Conservation (phyloP, 2,888 invertebrate genomes). For the Euzetes globulus region DNA sequence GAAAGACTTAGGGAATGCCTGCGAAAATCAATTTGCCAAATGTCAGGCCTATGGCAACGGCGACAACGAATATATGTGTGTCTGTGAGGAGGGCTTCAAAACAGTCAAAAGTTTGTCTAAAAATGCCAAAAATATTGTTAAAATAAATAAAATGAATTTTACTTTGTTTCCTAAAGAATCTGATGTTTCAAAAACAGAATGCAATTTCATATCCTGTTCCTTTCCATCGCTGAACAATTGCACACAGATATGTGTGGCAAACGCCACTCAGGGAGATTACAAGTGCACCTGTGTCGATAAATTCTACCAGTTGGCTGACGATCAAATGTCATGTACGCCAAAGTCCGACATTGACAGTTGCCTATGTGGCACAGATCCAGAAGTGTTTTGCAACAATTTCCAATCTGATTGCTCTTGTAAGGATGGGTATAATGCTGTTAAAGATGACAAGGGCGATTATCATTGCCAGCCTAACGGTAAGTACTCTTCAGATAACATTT, state of each 20-base stretch:
- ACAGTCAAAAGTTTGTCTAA: neutral
- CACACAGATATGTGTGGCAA: neutral
- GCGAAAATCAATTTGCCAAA: neutral
- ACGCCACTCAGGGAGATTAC: neutral
- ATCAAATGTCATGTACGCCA: neutral
- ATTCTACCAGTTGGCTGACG: neutral
- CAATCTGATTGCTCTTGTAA: neutral
- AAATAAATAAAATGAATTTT: neutral
- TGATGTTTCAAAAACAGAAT: neutral
- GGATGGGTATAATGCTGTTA: neutral
- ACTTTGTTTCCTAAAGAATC: no score
- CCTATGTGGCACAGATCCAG: neutral
- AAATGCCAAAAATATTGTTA: neutral
- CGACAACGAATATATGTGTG: neutral
- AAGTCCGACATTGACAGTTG: neutral
- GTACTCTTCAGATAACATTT: neutral
- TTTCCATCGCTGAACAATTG: slow-evolving; percentile 5
- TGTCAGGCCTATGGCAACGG: neutral
- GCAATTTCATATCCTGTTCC: neutral
- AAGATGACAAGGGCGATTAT: neutral
- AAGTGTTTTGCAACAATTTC: neutral
- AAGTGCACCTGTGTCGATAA: neutral
- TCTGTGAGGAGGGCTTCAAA: neutral
- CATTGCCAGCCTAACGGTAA: neutral
- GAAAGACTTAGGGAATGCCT: neutral